Percentiles rank a stretch among this genome's conserved stretches.
These are phyloP conservation scores for Corydoras sp. DNA, from an alignment of 2,113 vertebrate genomes.

Conservation along the genomic window DNA sequence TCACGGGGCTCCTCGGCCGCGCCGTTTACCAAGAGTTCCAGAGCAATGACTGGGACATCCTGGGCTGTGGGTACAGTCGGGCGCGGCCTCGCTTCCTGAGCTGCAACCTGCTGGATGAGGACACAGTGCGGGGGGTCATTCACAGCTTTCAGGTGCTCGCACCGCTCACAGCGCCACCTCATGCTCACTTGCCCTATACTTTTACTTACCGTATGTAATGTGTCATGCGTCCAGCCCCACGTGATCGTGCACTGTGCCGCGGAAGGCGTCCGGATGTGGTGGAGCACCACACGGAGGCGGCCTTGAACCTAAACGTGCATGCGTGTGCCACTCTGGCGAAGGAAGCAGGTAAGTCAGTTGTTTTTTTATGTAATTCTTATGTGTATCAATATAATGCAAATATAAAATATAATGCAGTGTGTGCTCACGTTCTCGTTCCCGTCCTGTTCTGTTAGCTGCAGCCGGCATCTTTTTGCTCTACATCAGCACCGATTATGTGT, in stretches of 20 bases:
- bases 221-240: constrained; percentile 70
- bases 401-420: not conserved
- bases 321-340: constrained; percentile 82
- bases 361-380: not conserved
- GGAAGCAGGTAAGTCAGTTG: constrained; percentile 76
- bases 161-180: not conserved
- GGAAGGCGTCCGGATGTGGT: constrained; percentile 92
- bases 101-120: constrained; percentile 80
- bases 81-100: constrained; percentile 80
- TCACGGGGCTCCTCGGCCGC: constrained; percentile 87
- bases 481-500: constrained; percentile 94
- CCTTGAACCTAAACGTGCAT: constrained; percentile 85
- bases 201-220: not conserved
- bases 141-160: constrained; percentile 77
- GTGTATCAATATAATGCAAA: not conserved
- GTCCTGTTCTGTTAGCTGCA: not conserved
- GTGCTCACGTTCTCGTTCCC: not conserved
- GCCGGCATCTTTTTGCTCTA: constrained; percentile 81
- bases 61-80: constrained; percentile 80
- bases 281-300: constrained; percentile 80
- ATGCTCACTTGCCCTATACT: constrained; percentile 38
- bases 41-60: constrained; percentile 72
- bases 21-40: constrained; percentile 85
- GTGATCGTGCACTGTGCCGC: constrained; percentile 93
- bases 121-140: constrained; percentile 74